Evolutionary conservation across 2,113 vertebrate genomes (phyloP).

Genomic region (Ceuthmochares aereus): DNA sequence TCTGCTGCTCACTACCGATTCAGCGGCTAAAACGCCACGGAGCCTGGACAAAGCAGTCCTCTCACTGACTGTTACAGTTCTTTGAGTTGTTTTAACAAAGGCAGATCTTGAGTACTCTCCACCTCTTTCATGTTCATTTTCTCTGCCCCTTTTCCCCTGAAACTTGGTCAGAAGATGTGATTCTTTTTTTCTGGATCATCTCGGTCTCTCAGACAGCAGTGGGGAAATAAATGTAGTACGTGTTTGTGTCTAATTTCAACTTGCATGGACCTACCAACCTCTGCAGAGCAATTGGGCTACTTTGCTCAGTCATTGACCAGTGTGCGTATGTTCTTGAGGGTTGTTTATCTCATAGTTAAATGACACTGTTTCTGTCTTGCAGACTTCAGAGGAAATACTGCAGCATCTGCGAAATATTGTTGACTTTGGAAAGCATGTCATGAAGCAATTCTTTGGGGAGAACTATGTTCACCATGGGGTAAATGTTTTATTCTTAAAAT

Average conservation of each 20-base stretch:
- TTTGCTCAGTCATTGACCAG: neutral
- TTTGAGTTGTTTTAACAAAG: neutral
- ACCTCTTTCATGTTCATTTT: neutral
- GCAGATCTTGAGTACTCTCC: neutral
- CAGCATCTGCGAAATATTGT: constrained; percentile 94
- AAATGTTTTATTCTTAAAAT: constrained; percentile 49
- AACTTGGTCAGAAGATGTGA: neutral
- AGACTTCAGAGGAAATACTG: constrained; percentile 89
- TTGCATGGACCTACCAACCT: neutral
- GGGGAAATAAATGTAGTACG: neutral
- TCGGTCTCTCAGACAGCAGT: neutral
- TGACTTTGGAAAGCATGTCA: constrained; percentile 94
- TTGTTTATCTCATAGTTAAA: neutral
- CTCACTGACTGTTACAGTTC: too few relatives aligned
- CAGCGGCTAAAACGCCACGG: neutral
- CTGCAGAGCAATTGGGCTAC: neutral
- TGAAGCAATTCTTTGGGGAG: constrained; percentile 95
- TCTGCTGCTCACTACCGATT: neutral
- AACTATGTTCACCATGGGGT: constrained; percentile 94
- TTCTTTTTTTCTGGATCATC: neutral
- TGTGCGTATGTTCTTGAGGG: neutral
- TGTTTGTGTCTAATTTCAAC: neutral
- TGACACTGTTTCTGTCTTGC: constrained; percentile 42
- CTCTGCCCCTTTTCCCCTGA: neutral
- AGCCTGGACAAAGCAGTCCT: neutral